Conservation (phyloP, 2,888 invertebrate genomes). For the Aspidiotus rigidus region DNA sequence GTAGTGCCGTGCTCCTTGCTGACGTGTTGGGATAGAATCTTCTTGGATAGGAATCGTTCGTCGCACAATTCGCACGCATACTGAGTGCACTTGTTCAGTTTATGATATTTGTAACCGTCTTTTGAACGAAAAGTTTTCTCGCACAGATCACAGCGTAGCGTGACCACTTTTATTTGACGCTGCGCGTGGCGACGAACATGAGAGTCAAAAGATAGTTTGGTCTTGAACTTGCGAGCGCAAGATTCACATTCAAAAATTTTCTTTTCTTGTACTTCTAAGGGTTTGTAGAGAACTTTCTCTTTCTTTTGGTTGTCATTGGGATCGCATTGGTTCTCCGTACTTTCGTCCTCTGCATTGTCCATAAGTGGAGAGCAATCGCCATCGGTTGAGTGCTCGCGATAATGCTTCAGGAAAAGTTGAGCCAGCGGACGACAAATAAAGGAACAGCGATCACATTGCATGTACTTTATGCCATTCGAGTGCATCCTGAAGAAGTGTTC, state of each 20-base stretch:
- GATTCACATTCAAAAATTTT: background rate
- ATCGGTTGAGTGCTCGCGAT: background rate
- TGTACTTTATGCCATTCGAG: conserved; percentile 22
- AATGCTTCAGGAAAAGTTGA: conserved; percentile 17
- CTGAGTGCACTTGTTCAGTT: conserved; percentile 11
- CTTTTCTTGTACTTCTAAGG: conserved; percentile 4
- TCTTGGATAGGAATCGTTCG: background rate
- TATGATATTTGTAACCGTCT: conserved; percentile 22
- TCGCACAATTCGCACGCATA: conserved; percentile 9
- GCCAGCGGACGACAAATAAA: conserved; percentile 24
- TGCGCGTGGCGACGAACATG: conserved; percentile 9
- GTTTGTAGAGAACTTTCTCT: conserved; percentile 6
- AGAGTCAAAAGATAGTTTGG: conserved; percentile 8
- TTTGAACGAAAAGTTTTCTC: conserved; percentile 16
- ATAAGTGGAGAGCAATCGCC: background rate
- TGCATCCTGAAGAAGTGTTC: conserved; percentile 7
- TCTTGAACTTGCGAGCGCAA: conserved; percentile 15
- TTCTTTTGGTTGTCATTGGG: conserved; percentile 7
- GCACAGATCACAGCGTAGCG: conserved; percentile 11
- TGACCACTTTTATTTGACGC: background rate
- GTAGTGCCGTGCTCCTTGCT: background rate
- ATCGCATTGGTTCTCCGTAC: background rate
- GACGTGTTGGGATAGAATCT: background rate
- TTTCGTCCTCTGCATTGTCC: background rate
- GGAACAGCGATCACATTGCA: conserved; percentile 23